These are phyloP conservation scores for Laodelphax striatellus DNA, from an alignment of 1,140 invertebrate genomes.

Conservation along the genomic window DNA sequence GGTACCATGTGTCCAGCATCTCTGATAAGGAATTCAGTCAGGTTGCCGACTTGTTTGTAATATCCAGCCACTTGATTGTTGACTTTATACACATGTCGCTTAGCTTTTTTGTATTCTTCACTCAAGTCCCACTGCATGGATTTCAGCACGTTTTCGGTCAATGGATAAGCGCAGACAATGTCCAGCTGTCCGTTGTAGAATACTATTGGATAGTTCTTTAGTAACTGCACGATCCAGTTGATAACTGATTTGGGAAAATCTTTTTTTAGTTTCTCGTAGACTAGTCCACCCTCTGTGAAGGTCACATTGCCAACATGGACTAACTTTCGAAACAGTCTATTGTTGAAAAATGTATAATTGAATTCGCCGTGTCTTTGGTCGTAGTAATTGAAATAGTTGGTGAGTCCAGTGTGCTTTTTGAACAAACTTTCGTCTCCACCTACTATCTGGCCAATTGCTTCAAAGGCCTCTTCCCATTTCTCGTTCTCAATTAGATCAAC, in stretches of 20 bases:
- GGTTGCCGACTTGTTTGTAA: constrained; percentile 29
- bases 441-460: constrained; percentile 38
- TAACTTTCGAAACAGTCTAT: constrained; percentile 31
- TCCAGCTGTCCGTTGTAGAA: constrained; percentile 69
- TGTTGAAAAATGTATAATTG: constrained; percentile 45
- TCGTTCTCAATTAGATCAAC: neutral
- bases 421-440: neutral
- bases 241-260: constrained; percentile 79
- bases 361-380: constrained; percentile 16
- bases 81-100: constrained; percentile 29
- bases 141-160: constrained; percentile 53
- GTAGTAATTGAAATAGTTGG: constrained; percentile 69
- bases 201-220: constrained; percentile 52
- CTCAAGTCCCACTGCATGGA: constrained; percentile 51
- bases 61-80: constrained; percentile 16
- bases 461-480: constrained; percentile 1
- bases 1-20: constrained; percentile 56
- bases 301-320: constrained; percentile 73
- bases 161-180: constrained; percentile 68
- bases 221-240: constrained; percentile 55
- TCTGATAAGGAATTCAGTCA: constrained; percentile 48
- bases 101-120: constrained; percentile 48
- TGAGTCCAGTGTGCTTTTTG: constrained; percentile 60
- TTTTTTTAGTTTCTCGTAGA: constrained; percentile 52
- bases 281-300: constrained; percentile 33